Evolutionary conservation across 2,113 vertebrate genomes (phyloP).

Genomic region (Chiloscyllium plagiosum): DNA sequence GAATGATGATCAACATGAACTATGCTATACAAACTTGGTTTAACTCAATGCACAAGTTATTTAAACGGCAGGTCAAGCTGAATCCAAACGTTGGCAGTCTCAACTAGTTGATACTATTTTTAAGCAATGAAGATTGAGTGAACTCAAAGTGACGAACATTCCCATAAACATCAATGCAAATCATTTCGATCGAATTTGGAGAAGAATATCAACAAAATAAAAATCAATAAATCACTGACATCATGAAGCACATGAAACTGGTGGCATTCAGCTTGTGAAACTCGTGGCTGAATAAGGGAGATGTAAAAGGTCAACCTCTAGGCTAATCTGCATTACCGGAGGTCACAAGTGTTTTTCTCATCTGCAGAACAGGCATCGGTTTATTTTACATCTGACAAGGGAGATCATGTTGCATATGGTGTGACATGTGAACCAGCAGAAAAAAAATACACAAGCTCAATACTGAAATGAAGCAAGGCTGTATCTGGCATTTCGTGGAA

Average conservation of each 20-base stretch:
- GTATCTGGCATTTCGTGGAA: background rate
- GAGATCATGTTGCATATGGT: background rate
- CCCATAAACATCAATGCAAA: background rate
- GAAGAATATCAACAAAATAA: background rate
- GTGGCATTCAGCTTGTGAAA: background rate
- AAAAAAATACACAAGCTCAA: background rate
- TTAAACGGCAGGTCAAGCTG: constrained; percentile 4
- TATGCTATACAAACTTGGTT: background rate
- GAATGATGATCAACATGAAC: background rate
- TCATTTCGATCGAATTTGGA: no score
- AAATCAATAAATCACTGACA: background rate
- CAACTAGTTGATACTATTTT: constrained; percentile 13
- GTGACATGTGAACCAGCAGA: background rate
- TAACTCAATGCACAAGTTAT: background rate
- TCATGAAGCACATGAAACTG: no score
- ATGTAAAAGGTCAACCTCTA: background rate
- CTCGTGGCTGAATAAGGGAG: background rate
- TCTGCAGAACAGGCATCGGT: constrained; percentile 24
- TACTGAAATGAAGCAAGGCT: background rate
- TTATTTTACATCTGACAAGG: constrained; percentile 6
- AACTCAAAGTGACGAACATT: background rate
- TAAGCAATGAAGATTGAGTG: constrained; percentile 19
- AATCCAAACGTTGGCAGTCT: background rate
- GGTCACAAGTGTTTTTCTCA: constrained; percentile 13
- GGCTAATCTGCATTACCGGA: background rate